Evolutionary conservation across 2,113 vertebrate genomes (phyloP).

Genomic region (Donacobius atricapilla): DNA sequence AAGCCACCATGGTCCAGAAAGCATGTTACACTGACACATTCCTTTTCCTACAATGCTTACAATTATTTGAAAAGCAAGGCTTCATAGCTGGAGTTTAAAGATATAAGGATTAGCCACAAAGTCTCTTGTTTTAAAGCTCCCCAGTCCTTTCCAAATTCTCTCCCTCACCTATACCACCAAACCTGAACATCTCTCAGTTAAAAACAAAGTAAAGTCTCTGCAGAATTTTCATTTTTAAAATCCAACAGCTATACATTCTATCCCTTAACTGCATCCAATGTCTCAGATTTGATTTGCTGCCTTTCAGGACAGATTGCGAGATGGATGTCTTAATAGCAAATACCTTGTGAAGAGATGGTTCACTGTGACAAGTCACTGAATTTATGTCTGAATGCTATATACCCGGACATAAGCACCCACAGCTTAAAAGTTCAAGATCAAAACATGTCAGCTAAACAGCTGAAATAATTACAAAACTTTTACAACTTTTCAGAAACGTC

Average conservation of each 20-base stretch:
- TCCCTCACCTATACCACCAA: not conserved
- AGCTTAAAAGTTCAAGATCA: not conserved
- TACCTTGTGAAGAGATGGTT: not conserved
- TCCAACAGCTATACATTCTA: not conserved
- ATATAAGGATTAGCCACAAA: not conserved
- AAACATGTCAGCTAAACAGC: not conserved
- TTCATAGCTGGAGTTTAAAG: not conserved
- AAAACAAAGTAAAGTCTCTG: not conserved
- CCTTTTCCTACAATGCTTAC: not conserved
- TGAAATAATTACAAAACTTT: not conserved
- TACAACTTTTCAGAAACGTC: not conserved
- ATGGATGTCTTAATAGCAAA: not conserved
- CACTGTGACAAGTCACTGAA: not conserved
- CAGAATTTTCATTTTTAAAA: not conserved
- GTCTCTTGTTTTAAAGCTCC: not conserved
- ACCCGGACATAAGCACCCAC: not conserved
- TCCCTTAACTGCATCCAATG: not conserved
- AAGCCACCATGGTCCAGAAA: not conserved
- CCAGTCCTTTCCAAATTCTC: not conserved
- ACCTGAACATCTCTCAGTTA: fast-evolving
- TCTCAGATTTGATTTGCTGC: not conserved
- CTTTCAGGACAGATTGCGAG: not conserved
- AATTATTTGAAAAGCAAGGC: not conserved
- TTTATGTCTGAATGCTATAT: not conserved
- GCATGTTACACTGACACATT: not conserved